Base-by-base conservation (phyloP, 2,888 invertebrate species). In the Apocheima hispidaria region DNA sequence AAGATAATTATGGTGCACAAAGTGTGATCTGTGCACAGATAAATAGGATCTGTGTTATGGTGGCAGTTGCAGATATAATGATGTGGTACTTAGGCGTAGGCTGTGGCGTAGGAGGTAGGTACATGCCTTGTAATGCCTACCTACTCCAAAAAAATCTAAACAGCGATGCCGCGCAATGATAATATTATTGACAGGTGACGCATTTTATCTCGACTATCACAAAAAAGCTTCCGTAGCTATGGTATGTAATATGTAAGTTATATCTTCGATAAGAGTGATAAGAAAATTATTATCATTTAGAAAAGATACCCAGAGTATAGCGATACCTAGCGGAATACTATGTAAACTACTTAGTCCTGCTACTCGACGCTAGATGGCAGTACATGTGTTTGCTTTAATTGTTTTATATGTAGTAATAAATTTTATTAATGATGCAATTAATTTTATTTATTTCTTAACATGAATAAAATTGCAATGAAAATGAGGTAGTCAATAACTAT, bases 311-410 rank as follows among this genome's bases (percentile, higher is more conserved):
- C 20, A 7, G 12, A 10, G 12, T 5, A 6, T 6, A 33, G 55
- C 77, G 79, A 78, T 78, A 78, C 72, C 83, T 83, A 57, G 30
- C 20, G 14, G 0, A n/a, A 41, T 33, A 5, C 14, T 26, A 6
- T 4, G 18, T 84, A 33, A 52, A n/a, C 16, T 44, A 49, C 9
- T 46, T 69, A 75, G 72, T 83, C 46, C 50, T 4, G 70, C 89
- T 86, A 88, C 82, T 84, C 77, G 69, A 65, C 79, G 68, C 79
- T 78, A 86, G 88, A 78, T 84, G 84, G 78, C 81, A 7, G 43
- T 46, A 49, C 36, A 9, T 12, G 7, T 9, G 6, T 4, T 16
- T 16, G 4, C 9, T 28, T n/a, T n/a, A n/a, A 9, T 43, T 38
- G 30, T 21, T 18, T 36, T 23, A 23, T 43, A 35, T 35, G 28